Evolutionary conservation across 2,797 vertebrate species (phyloP).

Genomic region (Sphaeramia orbicularis): DNA sequence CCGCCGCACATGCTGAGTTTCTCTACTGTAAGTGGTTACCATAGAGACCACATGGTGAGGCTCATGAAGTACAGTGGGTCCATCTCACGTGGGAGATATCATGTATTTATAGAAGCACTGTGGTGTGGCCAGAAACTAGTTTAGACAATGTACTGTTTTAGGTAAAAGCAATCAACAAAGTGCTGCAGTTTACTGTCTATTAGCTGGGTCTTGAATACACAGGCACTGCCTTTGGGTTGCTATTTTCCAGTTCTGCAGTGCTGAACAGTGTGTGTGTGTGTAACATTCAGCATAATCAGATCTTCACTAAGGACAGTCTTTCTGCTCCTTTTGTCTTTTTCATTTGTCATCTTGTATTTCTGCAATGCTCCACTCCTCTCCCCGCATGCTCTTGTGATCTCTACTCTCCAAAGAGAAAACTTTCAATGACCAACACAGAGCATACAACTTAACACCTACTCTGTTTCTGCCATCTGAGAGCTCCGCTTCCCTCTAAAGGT

Average conservation of each 20-base stretch:
- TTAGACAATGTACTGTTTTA: slow-evolving; percentile 64
- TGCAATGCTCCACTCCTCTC: background rate
- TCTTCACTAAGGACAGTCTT: background rate
- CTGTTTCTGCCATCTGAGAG: slow-evolving; percentile 21
- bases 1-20: slow-evolving; percentile 65
- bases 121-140: slow-evolving; percentile 71
- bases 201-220: background rate
- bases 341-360: slow-evolving; percentile 6
- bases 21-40: slow-evolving; percentile 83
- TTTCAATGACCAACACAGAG: background rate
- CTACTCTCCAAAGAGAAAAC: slow-evolving; percentile 2
- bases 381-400: background rate
- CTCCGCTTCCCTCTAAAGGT: slow-evolving; percentile 43
- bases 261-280: too few relatives aligned
- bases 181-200: background rate
- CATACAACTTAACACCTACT: slow-evolving; percentile 7
- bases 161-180: slow-evolving; percentile 31
- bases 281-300: slow-evolving; percentile 11
- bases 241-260: too few relatives aligned
- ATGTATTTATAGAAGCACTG: slow-evolving; percentile 81
- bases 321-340: background rate
- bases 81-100: slow-evolving; percentile 78
- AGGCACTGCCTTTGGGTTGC: too few relatives aligned
- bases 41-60: slow-evolving; percentile 80
- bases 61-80: slow-evolving; percentile 80